These are phyloP conservation scores for Ecliptopera silaceata DNA, from an alignment of 2,888 invertebrate species.

Conservation along the genomic window DNA sequence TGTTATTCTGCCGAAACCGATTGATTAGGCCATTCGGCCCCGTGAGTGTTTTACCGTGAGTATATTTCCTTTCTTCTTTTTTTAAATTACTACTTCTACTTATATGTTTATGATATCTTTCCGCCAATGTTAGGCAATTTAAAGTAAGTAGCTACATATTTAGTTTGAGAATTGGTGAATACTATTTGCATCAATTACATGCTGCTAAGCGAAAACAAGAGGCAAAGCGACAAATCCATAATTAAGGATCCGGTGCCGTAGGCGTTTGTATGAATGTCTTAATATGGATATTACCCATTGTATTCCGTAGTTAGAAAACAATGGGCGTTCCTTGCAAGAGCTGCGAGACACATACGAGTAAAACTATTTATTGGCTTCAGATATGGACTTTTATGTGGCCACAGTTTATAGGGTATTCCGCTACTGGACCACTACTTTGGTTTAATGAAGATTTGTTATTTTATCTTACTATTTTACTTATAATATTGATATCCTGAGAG, in stretches of 20 bases:
- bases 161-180: not conserved
- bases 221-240: constrained; percentile 31
- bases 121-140: not conserved
- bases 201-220: constrained; percentile 8
- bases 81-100: too few species aligned
- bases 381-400: constrained; percentile 50
- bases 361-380: constrained; percentile 59
- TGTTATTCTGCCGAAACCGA: too few species aligned
- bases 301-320: constrained; percentile 62
- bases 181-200: constrained; percentile 21
- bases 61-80: too few species aligned
- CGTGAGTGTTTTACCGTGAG: too few species aligned
- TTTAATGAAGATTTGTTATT: not conserved
- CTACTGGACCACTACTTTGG: constrained; percentile 12
- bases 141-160: too few species aligned
- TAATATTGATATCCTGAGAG: not conserved
- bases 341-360: constrained; percentile 47
- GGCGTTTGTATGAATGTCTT: constrained; percentile 35
- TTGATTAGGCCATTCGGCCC: too few species aligned
- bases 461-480: not conserved
- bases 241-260: constrained; percentile 30
- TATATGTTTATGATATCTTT: too few species aligned
- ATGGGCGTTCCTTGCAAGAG: constrained; percentile 52
- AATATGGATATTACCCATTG: constrained; percentile 49
- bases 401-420: constrained; percentile 10